Evolutionary conservation across 1,140 invertebrate genomes (phyloP), one percentile per base, ranked within the genome.

Genomic region (Caenorhabditis brenneri): DNA sequence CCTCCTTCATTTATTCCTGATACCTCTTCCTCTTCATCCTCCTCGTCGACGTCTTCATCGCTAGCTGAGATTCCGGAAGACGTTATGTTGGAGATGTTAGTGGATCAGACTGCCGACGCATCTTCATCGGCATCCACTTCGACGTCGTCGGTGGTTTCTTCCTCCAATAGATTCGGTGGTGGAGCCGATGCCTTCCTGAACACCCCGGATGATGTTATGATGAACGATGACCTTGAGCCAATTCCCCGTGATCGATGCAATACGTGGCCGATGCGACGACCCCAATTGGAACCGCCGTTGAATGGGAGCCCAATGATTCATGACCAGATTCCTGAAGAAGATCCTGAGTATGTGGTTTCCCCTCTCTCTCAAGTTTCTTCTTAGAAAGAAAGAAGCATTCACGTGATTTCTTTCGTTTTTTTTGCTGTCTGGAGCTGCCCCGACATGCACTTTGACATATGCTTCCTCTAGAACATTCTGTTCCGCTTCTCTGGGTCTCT

Each of bases 181-280:
- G 65, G 65, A n/a, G 65, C 65, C 3, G 65, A 74, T 29, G 19
- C 65, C 1, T 74, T 74, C 36, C 24, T 74, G 65, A 24, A 33
- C 7, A 74, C 65, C 24, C 65, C 65, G 6, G 65, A 80, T n/a
- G 81, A 83, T 39, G 82, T 74, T 31, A 22, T 60, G 16, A 65
- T 83, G 51, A 81, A 87, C n/a, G 87, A 84, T 22, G 88, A 88
- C 33, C 96, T 98, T 90, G 96, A 97, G 92, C 96, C 96, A 2
- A 95, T 96, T 89, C 94, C 94, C 42, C 93, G 97, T 86, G 95
- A 95, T 53, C 93, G 97, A 22, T 97, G 96, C 82, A 98, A 98
- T 93, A 99, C 97, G 90, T 99, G 97, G 97, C 97, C 97, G 36
- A 92, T 96, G 89, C 95, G 91, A 33, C 87, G 87, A 33, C 89